Evolutionary conservation across 2,888 invertebrate genomes (phyloP), one percentile per base, ranked within the genome.

Genomic region (Acrocera orbiculus): DNA sequence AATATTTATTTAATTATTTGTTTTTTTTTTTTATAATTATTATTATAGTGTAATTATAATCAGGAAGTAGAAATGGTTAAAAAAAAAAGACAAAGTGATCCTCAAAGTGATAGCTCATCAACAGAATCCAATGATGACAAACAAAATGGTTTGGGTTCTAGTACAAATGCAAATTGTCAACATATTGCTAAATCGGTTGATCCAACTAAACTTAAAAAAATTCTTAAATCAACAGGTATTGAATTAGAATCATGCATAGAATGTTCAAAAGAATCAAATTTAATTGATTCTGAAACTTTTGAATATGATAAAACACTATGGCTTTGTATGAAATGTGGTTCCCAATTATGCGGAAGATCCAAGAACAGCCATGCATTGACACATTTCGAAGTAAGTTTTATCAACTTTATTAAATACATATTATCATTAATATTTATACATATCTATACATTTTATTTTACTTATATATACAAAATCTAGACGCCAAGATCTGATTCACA

Each of bases 291-390:
- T 22, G 50, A 51, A 11, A 41, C 43, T 40, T 58, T 56, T 33
- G 65, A 66, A 42, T 58, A 58, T 30, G 68, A 69, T 43, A 51
- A 55, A 30, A 63, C 62, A 1, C 54, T 79, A 39, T 83, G 81
- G 80, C 66, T 87, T 61, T 89, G 87, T 50, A 61, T 87, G 39
- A 73, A 75, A 42, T 89, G 87, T 56, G 86, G 81, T 3, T 62
- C 74, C 27, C 76, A 78, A 50, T 67, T 74, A 15, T 87, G 87
- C 54, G 81, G 79, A 3, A 64, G 74, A 31, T 61, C 65, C 5
- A 64, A 68, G 32, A 70, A 71, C 47, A 65, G 73, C 44, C 85
- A 86, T 57, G 80, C 81, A 0, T 52, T 76, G 16, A 65, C 71
- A 41, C 89, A 89, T 58, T 78, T 65, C 52, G 65, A 71, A 47